Percentiles rank a stretch among this genome's conserved stretches.
Evolutionary conservation across 92 coral and sea anemone species (phyloP).

Genomic region (Phenganax marumi): DNA sequence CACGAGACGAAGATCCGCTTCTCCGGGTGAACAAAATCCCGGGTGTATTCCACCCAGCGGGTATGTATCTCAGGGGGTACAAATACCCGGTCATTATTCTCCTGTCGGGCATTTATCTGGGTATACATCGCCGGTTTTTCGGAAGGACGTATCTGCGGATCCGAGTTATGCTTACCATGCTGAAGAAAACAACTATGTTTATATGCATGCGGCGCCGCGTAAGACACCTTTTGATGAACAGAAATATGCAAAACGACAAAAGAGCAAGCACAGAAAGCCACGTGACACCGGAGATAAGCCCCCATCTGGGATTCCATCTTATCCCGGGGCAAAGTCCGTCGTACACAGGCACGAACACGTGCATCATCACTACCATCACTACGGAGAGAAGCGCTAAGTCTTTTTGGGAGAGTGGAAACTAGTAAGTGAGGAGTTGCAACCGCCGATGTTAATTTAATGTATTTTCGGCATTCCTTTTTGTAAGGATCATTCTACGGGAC

Average conservation of each 20-base stretch:
- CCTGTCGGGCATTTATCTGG: conserved; percentile 16
- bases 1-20: conserved; percentile 17
- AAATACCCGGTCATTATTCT: conserved; percentile 18
- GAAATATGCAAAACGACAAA: conserved; percentile 54
- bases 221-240: conserved; percentile 65
- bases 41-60: neutral
- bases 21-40: conserved; percentile 8
- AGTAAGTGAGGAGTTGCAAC: neutral
- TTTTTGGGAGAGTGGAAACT: neutral
- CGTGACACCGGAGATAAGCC: conserved; percentile 63
- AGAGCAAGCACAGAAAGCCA: conserved; percentile 53
- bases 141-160: conserved; percentile 9
- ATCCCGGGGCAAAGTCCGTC: conserved; percentile 61
- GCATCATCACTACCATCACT: conserved; percentile 97
- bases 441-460: neutral
- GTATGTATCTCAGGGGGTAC: conserved; percentile 22
- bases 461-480: neutral
- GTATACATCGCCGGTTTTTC: conserved; percentile 13
- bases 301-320: conserved; percentile 55
- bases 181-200: conserved; percentile 62
- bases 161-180: conserved; percentile 73
- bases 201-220: conserved; percentile 68
- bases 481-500: neutral
- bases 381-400: conserved; percentile 42
- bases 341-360: conserved; percentile 90